Base-by-base conservation (phyloP, 2,113 vertebrate species). In the Murina feae region DNA sequence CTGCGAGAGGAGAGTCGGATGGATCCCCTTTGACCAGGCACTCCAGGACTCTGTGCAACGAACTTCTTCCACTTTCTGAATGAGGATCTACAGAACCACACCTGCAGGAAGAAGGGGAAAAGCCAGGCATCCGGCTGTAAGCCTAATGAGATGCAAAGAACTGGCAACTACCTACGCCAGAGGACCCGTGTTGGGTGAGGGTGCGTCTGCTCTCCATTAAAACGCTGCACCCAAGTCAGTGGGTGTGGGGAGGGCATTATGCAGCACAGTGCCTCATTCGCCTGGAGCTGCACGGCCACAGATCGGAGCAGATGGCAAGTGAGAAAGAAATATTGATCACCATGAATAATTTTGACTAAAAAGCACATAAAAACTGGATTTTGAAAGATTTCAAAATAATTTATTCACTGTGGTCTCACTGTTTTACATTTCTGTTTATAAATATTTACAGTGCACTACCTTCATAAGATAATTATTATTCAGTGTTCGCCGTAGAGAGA, bases 401-500 rank as follows among this genome's bases (percentile, higher is more conserved):
- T 98, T 97, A 98, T 96, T 97, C 96, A 97, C 95, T 94, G 80
- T 78, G 95, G 95, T 96, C 95, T 97, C 95, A 80, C 91, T 97
- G 96, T 97, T 98, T 97, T 93, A 90, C 88, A 97, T 93, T 94
- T 97, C 96, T 98, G 94, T 97, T 97, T 96, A 97, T 98, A 98
- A 98, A 98, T 98, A 98, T 98, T 98, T 98, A 97, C 97, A 93
- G 93, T 30, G 81, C 30, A 92, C 90, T 96, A 93, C 89, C 96
- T 98, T 98, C 95, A 93, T 97, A 97, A 98, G 98, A 97, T 97
- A 97, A 98, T 98, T 97, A 97, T 98, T 97, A 98, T 96, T 97
- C 97, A 85, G 90, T 42, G 85, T 95, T 96, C 97, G 95, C 91
- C 96, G 97, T 55, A 68, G 95, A 95, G 94, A 97, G 83, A 96